These are phyloP conservation scores for Seira ritae DNA, from an alignment of 2,888 invertebrate species.

Conservation along the genomic window DNA sequence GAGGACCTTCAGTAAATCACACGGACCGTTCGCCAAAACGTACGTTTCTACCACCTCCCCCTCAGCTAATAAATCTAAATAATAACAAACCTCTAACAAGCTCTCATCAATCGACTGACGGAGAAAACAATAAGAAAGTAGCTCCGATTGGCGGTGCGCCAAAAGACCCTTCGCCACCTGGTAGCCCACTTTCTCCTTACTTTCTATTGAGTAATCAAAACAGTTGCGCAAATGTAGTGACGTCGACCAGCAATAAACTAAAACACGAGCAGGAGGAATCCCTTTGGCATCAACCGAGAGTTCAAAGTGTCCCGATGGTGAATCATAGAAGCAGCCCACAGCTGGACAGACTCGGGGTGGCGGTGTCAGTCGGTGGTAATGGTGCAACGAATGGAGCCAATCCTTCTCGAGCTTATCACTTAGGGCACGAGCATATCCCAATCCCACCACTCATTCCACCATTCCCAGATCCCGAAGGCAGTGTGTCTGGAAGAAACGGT, in stretches of 20 bases:
- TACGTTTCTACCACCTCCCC: conserved; percentile 54
- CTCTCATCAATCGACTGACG: conserved; percentile 44
- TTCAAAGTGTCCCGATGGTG: conserved; percentile 60
- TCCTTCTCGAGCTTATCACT: conserved; percentile 63
- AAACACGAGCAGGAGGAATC: conserved; percentile 54
- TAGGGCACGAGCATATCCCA: conserved; percentile 59
- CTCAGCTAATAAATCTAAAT: conserved; percentile 59
- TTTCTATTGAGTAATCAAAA: conserved; percentile 58
- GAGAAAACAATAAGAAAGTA: conserved; percentile 53
- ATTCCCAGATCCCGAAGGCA: conserved; percentile 59
- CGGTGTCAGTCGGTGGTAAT: conserved; percentile 41
- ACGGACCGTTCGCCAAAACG: conserved; percentile 59
- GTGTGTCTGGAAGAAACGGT: conserved; percentile 52
- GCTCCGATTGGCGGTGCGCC: conserved; percentile 56
- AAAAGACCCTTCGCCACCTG: conserved; percentile 55
- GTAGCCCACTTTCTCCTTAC: conserved; percentile 60
- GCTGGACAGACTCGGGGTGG: conserved; percentile 51
- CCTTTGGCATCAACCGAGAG: conserved; percentile 54
- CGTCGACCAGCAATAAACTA: conserved; percentile 53
- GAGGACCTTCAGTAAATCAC: conserved; percentile 53
- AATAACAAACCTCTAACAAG: conserved; percentile 50
- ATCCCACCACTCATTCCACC: conserved; percentile 56
- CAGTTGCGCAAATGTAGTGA: conserved; percentile 54
- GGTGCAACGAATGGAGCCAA: conserved; percentile 35
- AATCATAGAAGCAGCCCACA: conserved; percentile 59